These are phyloP conservation scores for Tychaedon coryphoeus DNA, from an alignment of 2,113 vertebrate genomes.

Conservation along the genomic window DNA sequence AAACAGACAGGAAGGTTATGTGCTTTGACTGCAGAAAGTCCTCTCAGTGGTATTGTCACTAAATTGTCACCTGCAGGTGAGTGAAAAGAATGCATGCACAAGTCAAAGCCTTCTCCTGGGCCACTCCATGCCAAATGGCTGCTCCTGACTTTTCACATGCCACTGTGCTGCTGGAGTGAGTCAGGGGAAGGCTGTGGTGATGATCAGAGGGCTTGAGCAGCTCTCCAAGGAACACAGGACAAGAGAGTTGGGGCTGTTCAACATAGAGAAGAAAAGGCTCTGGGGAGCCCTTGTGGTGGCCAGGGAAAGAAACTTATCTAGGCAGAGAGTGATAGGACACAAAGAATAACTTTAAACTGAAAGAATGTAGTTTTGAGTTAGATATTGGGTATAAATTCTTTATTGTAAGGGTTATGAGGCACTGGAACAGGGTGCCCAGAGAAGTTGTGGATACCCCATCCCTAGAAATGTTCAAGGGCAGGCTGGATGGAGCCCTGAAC, in stretches of 20 bases:
- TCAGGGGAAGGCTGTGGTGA: not conserved
- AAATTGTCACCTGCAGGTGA: not conserved
- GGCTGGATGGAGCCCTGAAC: not conserved
- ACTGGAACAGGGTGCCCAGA: not conserved
- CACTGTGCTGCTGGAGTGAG: not conserved
- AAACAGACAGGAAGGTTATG: not conserved
- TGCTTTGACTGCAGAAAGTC: not conserved
- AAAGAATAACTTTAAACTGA: not conserved
- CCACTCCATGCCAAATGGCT: too few relatives aligned
- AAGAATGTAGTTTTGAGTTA: accelerated
- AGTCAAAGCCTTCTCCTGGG: not conserved
- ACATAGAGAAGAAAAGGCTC: not conserved
- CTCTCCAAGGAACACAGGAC: not conserved
- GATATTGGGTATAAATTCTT: not conserved
- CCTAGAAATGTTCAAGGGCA: not conserved
- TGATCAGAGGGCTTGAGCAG: not conserved
- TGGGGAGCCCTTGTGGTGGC: not conserved
- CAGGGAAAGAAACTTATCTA: not conserved
- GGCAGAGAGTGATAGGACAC: not conserved
- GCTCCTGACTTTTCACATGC: not conserved
- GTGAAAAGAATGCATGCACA: not conserved
- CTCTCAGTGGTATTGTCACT: accelerated
- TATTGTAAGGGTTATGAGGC: not conserved
- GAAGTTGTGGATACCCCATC: not conserved
- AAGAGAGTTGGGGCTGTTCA: not conserved